Evolutionary conservation across 1,140 invertebrate genomes (phyloP).

Genomic region (Oncopeltus fasciatus): DNA sequence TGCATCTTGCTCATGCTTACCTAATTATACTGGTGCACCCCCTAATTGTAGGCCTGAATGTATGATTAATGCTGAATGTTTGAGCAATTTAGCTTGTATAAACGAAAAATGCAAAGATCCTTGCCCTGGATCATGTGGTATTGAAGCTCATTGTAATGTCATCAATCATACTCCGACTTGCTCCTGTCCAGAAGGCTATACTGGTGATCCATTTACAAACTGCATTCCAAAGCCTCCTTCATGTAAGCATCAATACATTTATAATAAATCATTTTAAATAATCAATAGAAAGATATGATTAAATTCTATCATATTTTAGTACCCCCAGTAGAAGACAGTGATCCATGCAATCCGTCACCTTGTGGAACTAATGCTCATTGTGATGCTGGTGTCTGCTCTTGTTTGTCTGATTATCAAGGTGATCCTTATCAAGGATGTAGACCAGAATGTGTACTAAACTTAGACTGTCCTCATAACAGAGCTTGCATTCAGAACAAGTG

Average conservation of each 20-base stretch:
- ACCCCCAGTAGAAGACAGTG: conserved; percentile 19
- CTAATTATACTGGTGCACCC: conserved; percentile 37
- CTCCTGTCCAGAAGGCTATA: conserved; percentile 36
- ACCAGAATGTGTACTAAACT: conserved; percentile 39
- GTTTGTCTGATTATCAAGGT: conserved; percentile 38
- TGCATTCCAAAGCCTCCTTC: conserved; percentile 34
- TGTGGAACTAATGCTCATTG: conserved; percentile 50
- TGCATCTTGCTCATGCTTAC: conserved; percentile 39
- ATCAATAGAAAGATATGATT: background rate
- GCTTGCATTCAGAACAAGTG: conserved; percentile 33
- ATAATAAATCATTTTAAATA: background rate
- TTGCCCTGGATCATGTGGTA: conserved; percentile 56
- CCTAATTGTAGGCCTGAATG: conserved; percentile 41
- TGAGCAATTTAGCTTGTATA: conserved; percentile 36
- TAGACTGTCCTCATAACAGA: conserved; percentile 38
- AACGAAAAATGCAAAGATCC: conserved; percentile 45
- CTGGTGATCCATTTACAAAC: conserved; percentile 40
- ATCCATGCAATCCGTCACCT: conserved; percentile 42
- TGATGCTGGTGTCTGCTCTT: conserved; percentile 41
- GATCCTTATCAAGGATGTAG: conserved; percentile 34
- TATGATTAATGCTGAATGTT: conserved; percentile 40
- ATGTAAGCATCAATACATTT: conserved; percentile 11
- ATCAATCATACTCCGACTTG: conserved; percentile 41
- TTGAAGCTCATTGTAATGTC: conserved; percentile 39
- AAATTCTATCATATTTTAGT: conserved; percentile 24